Conservation (phyloP, 1,140 invertebrate genomes). For the Brachystomella parvula region DNA sequence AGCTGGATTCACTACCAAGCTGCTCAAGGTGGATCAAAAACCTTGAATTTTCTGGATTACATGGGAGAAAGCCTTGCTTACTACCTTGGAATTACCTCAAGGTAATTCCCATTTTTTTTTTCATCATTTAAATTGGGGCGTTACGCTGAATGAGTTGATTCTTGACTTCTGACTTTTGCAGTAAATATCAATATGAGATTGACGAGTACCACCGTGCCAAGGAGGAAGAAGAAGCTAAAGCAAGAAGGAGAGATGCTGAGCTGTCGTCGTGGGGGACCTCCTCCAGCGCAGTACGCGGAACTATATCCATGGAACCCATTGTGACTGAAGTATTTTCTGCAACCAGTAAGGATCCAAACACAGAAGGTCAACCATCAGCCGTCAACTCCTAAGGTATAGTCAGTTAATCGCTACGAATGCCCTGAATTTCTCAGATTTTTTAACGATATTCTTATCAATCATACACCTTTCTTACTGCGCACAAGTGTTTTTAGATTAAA, state of each 20-base stretch:
- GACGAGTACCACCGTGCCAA: conserved; percentile 33
- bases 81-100: conserved; percentile 33
- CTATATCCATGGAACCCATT: too few relatives aligned
- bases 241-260: conserved; percentile 24
- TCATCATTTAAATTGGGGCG: neutral
- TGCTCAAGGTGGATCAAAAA: conserved; percentile 14
- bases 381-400: too few relatives aligned
- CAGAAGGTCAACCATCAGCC: too few relatives aligned
- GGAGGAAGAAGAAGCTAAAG: conserved; percentile 21
- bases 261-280: conserved; percentile 23
- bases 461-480: too few relatives aligned
- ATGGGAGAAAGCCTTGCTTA: conserved; percentile 30
- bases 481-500: too few relatives aligned
- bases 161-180: too few relatives aligned
- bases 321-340: too few relatives aligned
- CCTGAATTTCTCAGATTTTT: too few relatives aligned
- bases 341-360: too few relatives aligned
- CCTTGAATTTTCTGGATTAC: conserved; percentile 25
- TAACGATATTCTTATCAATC: neutral
- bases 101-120: conserved; percentile 20
- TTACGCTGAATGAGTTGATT: neutral
- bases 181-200: conserved; percentile 34
- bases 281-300: neutral
- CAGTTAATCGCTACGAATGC: too few relatives aligned
- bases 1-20: conserved; percentile 29